Evolutionary conservation across 2,888 invertebrate species (phyloP).

Genomic region (Psylliodes chrysocephalus): DNA sequence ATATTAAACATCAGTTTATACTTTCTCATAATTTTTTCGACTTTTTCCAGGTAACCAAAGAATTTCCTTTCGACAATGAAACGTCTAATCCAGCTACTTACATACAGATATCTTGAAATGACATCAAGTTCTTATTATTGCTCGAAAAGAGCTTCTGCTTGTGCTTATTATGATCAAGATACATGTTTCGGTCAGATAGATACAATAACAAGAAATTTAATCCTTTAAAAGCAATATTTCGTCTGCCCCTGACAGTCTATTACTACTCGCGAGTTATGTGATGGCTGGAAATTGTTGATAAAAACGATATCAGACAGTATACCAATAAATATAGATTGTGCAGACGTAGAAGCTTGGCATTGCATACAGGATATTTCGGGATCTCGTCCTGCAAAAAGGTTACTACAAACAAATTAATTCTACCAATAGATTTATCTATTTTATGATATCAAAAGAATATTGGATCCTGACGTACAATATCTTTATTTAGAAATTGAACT

Average conservation of each 20-base stretch:
- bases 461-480: too few species aligned
- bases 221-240: slow-evolving; percentile 22
- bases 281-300: slow-evolving; percentile 11
- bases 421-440: too few species aligned
- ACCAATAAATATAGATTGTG: slow-evolving; percentile 15
- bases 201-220: slow-evolving; percentile 21
- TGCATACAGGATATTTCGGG: background rate
- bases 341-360: background rate
- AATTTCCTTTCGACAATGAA: too few species aligned
- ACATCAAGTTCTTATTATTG: background rate
- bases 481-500: too few species aligned
- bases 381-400: too few species aligned
- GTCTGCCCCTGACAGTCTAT: slow-evolving; percentile 20
- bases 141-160: background rate
- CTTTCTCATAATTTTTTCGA: too few species aligned
- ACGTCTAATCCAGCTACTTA: too few species aligned
- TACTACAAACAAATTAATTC: too few species aligned
- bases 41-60: too few species aligned
- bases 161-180: background rate
- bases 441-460: too few species aligned
- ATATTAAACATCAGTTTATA: too few species aligned
- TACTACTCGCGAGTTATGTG: slow-evolving; percentile 9
- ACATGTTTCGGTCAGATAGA: slow-evolving; percentile 1
- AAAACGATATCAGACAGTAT: slow-evolving; percentile 13
- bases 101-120: background rate